Evolutionary conservation across 2,888 invertebrate genomes (phyloP).

Genomic region (Caenorhabditis parvicauda): DNA sequence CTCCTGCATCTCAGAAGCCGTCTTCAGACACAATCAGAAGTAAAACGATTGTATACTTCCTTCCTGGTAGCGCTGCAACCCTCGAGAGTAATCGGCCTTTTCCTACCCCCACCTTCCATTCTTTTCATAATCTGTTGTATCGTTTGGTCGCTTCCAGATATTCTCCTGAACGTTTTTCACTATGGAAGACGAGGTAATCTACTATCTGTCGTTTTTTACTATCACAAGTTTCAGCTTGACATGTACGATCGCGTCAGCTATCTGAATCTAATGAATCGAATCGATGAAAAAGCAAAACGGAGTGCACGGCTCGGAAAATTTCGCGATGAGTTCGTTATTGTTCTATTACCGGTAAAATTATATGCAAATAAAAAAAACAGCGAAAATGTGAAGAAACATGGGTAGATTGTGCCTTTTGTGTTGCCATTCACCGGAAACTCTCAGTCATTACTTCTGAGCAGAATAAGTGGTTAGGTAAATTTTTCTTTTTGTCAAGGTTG

Average conservation of each 20-base stretch:
- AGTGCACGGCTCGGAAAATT: conserved; percentile 16
- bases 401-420: too few species aligned
- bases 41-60: conserved; percentile 35
- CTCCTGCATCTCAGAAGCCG: conserved; percentile 7
- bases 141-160: not conserved
- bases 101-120: conserved; percentile 20
- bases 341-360: too few species aligned
- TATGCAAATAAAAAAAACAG: too few species aligned
- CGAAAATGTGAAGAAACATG: too few species aligned
- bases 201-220: not conserved
- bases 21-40: too few species aligned
- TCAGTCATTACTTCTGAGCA: too few species aligned
- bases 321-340: conserved; percentile 33
- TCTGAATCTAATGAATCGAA: conserved; percentile 42
- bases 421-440: too few species aligned
- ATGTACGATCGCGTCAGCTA: conserved; percentile 51
- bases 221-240: conserved; percentile 35
- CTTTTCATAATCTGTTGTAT: conserved; percentile 11
- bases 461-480: too few species aligned
- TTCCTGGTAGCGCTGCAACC: conserved; percentile 25
- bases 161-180: conserved; percentile 1
- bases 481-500: too few species aligned
- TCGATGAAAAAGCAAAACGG: conserved; percentile 25
- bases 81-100: conserved; percentile 30
- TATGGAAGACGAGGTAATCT: conserved; percentile 27